Base-by-base conservation (phyloP, 2,888 invertebrate species). In the Drosophila lacicola region DNA sequence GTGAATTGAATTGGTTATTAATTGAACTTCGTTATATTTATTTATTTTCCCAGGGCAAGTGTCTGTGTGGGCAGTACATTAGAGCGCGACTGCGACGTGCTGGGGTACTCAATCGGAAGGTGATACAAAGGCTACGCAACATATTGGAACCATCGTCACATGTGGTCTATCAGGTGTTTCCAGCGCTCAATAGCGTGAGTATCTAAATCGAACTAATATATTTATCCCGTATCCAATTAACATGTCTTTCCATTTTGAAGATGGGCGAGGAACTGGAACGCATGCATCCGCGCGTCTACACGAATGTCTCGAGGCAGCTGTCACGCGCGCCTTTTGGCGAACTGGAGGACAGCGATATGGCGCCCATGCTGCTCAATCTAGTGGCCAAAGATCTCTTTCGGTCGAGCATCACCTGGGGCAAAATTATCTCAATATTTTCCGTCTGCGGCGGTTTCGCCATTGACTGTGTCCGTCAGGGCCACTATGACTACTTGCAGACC, bases 371-470 rank as follows among this genome's bases (percentile, higher is more conserved):
- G 58, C 92, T 96, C 45, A 94, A 95, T 66, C 94, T 96, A 44
- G 94, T 97, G 42, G 95, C 96, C 29, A 94, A 95, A 66, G 95
- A 96, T 73, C 93, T 96, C 68, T 95, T 96, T 75, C 94, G 95
- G 77, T 84, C 89, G 44, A 95, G 95, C 85, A 95, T 96, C 76
- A 96, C 95, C 0, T 97, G 96, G 97, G 95, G 96, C 57, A 96
- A 96, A 93, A 94, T 95, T 65, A 95, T 96, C 58, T 96, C 97
- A 11, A 94, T 97, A 56, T 97, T 95, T 91, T 96, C 96, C 17
- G 95, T 97, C 3, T 96, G 97, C 53, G 97, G 97, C 4, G 97
- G 96, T 0, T 94, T 97, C 54, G 96, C 97, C 8, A 95, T 96
- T 21, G 97, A 97, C 90, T 95, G 96, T 93, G 94, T 96, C 79